A percentile compares a stretch with the other conserved stretches of the same genome.
Conservation (phyloP, 1,140 invertebrate species). For the Penaeus indicus region DNA sequence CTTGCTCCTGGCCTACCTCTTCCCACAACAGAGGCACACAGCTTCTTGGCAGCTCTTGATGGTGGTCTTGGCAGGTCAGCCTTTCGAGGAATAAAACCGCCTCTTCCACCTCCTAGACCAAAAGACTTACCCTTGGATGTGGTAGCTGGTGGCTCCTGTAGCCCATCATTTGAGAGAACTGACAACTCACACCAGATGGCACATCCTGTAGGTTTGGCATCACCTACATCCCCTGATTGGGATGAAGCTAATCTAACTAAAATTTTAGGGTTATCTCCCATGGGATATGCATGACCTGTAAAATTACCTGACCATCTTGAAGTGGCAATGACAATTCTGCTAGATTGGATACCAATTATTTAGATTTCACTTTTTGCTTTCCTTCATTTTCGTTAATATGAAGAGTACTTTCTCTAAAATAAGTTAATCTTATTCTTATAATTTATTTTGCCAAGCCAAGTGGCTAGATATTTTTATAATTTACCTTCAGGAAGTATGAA, state of each 20-base stretch:
- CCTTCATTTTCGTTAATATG: too few species aligned
- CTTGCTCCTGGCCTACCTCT: constrained; percentile 53
- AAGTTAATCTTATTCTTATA: too few species aligned
- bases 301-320: not conserved
- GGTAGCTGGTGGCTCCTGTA: constrained; percentile 11
- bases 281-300: constrained; percentile 51
- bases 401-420: too few species aligned
- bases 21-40: constrained; percentile 44
- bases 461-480: not conserved
- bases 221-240: constrained; percentile 57
- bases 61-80: constrained; percentile 56
- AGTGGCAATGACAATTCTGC: not conserved
- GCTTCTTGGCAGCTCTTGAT: constrained; percentile 49
- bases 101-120: constrained; percentile 47
- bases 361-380: too few species aligned
- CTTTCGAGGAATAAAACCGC: constrained; percentile 51
- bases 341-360: not conserved
- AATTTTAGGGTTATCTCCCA: constrained; percentile 54
- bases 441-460: not conserved
- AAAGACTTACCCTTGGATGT: constrained; percentile 55
- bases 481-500: not conserved
- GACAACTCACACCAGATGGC: constrained; percentile 7
- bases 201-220: constrained; percentile 43
- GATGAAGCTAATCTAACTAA: constrained; percentile 60
- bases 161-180: constrained; percentile 29